phyloP scores from a whole-genome alignment of 2,888 invertebrate genomes.

The Taphrorychus bicolor region DNA sequence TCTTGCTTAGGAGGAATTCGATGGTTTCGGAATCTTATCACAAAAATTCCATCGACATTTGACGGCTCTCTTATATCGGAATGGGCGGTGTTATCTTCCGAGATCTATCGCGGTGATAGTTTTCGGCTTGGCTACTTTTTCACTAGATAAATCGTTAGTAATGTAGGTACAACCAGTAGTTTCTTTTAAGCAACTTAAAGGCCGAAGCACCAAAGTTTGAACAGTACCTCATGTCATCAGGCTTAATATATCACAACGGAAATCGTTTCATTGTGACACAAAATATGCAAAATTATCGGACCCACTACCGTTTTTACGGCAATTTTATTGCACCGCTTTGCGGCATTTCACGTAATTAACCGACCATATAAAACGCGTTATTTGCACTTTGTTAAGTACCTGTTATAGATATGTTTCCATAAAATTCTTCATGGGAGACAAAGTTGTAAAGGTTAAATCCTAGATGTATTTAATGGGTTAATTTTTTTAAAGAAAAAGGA shows the following conservation, averaged over 20 bases:
- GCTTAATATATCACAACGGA: neutral
- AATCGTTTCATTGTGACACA: slow-evolving; percentile 11
- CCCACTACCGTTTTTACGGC: slow-evolving; percentile 29
- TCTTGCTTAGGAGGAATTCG: neutral
- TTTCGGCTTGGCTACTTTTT: slow-evolving; percentile 8
- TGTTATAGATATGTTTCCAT: slow-evolving; percentile 32
- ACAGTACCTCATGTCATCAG: neutral
- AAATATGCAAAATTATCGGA: slow-evolving; percentile 5
- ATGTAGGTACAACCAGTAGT: neutral
- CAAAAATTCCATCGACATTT: neutral
- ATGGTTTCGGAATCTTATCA: slow-evolving; percentile 2
- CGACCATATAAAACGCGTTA: slow-evolving; percentile 49
- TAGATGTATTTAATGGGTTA: no score
- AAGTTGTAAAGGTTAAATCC: no score
- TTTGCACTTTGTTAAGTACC: slow-evolving; percentile 45
- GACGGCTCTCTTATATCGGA: slow-evolving; percentile 10
- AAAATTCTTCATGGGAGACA: slow-evolving; percentile 17
- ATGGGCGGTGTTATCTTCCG: slow-evolving; percentile 20
- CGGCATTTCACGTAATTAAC: slow-evolving; percentile 44
- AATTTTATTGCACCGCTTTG: slow-evolving; percentile 25
- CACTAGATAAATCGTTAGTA: slow-evolving; percentile 1
- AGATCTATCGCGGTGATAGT: slow-evolving; percentile 21
- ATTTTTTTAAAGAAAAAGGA: no score
- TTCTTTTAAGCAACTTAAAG: neutral
- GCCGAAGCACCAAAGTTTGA: neutral